phyloP scores from a whole-genome alignment of 1,140 invertebrate species.

The Rhynchophorus ferrugineus region DNA sequence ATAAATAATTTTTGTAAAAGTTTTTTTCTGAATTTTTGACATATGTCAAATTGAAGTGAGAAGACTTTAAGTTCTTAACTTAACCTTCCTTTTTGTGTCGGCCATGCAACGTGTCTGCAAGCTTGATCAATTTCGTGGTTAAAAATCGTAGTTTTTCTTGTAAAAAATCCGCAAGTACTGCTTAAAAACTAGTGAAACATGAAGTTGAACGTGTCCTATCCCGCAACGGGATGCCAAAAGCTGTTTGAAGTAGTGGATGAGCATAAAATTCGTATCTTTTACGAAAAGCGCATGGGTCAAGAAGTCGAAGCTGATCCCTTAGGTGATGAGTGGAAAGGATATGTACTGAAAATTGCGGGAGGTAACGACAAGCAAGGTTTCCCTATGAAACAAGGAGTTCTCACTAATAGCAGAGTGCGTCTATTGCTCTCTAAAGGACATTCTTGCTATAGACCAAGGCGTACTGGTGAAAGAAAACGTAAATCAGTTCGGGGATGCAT shows the following conservation, averaged over 20 bases:
- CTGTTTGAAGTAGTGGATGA: slow-evolving; percentile 97
- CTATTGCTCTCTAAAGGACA: slow-evolving; percentile 93
- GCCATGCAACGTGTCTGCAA: background rate
- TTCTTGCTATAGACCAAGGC: slow-evolving; percentile 93
- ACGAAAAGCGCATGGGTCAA: slow-evolving; percentile 97
- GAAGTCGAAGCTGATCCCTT: slow-evolving; percentile 90
- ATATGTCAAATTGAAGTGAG: too few relatives aligned
- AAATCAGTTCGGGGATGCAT: slow-evolving; percentile 99
- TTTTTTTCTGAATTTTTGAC: too few relatives aligned
- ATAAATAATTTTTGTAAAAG: too few relatives aligned
- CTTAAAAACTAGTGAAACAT: slow-evolving; percentile 15
- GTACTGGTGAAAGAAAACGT: slow-evolving; percentile 93
- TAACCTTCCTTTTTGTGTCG: background rate
- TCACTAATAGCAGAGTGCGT: slow-evolving; percentile 93
- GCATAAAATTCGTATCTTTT: slow-evolving; percentile 91
- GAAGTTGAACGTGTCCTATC: slow-evolving; percentile 95
- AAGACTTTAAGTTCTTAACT: background rate
- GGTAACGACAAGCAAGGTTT: slow-evolving; percentile 99
- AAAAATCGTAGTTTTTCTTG: background rate
- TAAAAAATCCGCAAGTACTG: background rate
- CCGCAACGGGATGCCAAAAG: slow-evolving; percentile 97
- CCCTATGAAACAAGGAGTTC: slow-evolving; percentile 99
- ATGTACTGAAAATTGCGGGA: slow-evolving; percentile 89
- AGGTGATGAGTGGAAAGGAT: slow-evolving; percentile 99
- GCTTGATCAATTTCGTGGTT: background rate